Base-by-base conservation (phyloP, 2,113 vertebrate genomes). In the Erythrolamprus reginae region DNA sequence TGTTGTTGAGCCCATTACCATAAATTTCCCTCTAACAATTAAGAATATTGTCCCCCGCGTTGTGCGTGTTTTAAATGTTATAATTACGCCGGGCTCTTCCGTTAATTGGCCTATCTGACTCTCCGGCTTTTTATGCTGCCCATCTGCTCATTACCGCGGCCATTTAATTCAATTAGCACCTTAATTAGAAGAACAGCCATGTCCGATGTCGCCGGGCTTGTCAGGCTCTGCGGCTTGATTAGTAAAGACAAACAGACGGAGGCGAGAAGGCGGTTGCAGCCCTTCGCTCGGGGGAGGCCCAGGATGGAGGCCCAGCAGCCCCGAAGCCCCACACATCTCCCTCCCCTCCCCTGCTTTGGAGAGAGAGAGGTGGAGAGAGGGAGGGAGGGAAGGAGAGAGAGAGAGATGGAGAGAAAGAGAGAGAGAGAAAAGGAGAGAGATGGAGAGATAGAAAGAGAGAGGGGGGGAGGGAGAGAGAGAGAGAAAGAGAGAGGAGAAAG, bases 141-240 rank as follows among this genome's bases (percentile, higher is more conserved):
- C 98, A 96, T 98, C 98, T 98, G 98, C 98, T 99, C 98, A 98
- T 99, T 99, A 99, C 98, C 92, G 94, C 97, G 97, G 98, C 98
- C 98, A 98, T 99, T 99, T 99, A 99, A 99, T 99, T 99, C 98
- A 99, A 99, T 99, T 99, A 99, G 99, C 98, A 96, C 97, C 97
- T 98, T 98, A 99, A 99, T 99, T 99, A 99, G 98, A 98, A 96
- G 97, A 98, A 98, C 98, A 98, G 98, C 96, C 97, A 97, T 97
- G 98, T 98, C 97, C 97, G 96, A 97, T 97, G 97, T 98, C 96
- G 96, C 95, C 96, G 97, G 97, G 96, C 98, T 98, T 98, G 98
- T 98, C 98, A 97, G 96, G 96, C 97, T 96, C 96, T 94, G 92
- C 92, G 28, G 97, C 97, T 96, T 98, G 98, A 98, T 98, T 99